A percentile compares a stretch with the other conserved stretches of the same genome.
These are phyloP conservation scores for Carassius carassius DNA, from an alignment of 2,113 vertebrate genomes.

Conservation along the genomic window DNA sequence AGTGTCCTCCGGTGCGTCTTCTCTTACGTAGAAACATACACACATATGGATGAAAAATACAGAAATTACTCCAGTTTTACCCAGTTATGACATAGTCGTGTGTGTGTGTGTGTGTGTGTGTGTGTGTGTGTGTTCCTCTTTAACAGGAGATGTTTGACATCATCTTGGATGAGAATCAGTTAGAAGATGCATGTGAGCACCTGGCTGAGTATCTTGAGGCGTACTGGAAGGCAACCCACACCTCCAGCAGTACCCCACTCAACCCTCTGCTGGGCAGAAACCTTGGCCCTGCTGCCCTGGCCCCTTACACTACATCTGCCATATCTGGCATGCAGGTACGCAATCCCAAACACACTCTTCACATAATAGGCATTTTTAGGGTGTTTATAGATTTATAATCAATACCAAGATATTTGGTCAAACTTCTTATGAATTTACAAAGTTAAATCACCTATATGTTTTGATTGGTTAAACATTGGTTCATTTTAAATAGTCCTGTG, in stretches of 20 bases:
- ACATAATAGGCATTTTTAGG: background rate
- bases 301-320: conserved; percentile 85
- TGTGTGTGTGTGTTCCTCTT: background rate
- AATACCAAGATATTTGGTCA: no score
- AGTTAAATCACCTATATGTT: no score
- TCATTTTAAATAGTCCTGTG: no score
- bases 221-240: conserved; percentile 98
- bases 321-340: conserved; percentile 95
- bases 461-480: no score
- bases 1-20: conserved; percentile 88
- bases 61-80: background rate
- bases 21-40: background rate
- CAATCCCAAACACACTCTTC: background rate
- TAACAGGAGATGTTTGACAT: conserved; percentile 94
- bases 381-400: no score
- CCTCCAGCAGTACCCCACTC: conserved; percentile 90
- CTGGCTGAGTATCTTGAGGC: conserved; percentile 91
- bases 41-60: background rate
- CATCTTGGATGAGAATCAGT: conserved; percentile 93
- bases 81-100: background rate
- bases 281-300: conserved; percentile 87
- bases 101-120: conserved; percentile 28
- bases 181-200: conserved; percentile 93
- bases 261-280: conserved; percentile 93
- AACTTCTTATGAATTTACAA: no score